Base-by-base conservation (phyloP, 2,888 invertebrate genomes). In the Heliothis peltigera region DNA sequence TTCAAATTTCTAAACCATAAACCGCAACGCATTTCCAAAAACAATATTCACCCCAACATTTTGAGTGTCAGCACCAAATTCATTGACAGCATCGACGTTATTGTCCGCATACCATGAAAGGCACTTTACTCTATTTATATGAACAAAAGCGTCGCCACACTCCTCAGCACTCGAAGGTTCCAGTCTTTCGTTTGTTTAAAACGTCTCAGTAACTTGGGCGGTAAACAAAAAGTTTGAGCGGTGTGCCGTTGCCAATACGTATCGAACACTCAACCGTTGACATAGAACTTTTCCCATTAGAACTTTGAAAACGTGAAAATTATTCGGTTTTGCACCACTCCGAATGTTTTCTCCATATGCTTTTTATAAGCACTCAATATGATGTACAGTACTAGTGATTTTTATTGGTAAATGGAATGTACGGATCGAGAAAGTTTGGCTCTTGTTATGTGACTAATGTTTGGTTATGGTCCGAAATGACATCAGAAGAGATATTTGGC, bases 241-340 rank as follows among this genome's bases (percentile, higher is more conserved):
- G 79, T 77, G 75, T 78, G 71, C 76, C 80, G 81, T 63, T 83
- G 82, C 79, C 86, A 85, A 86, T 87, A 83, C 82, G 84, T 84
- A 86, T 84, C 82, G 86, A 87, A 84, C 86, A 81, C 71, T 78
- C 75, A 70, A 69, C 77, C 83, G 79, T 83, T 88, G 87, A 86
- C 87, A 87, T 80, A 68, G 66, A 90, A 91, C 83, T 91, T 91
- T 91, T 91, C 88, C 91, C 88, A 91, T 92, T 91, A 89, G 83
- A 90, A 91, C 80, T 91, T 91, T 54, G 71, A 76, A 81, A 79
- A 87, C 87, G 87, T 88, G 88, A 79, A 89, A 89, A 90, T 89
- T 88, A 88, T 88, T 88, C 83, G 81, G 80, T 80, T 80, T 83
- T 76, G 80, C 74, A 77, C 47, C 67, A 66, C 69, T 75, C 71